Base-by-base conservation (phyloP, 2,113 vertebrate species). In the Oplegnathus fasciatus region DNA sequence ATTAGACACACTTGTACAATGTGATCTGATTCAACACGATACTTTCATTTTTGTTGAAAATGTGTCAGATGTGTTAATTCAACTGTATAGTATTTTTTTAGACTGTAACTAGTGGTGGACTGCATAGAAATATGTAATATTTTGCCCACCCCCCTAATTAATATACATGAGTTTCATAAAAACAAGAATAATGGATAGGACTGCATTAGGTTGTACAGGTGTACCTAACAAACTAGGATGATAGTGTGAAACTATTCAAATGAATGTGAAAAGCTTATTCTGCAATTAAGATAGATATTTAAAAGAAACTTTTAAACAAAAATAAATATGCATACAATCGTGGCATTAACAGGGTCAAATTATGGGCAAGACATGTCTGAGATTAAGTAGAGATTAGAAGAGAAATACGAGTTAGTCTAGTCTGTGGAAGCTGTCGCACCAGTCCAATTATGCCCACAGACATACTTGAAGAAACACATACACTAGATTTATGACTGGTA, bases 351-450 rank as follows among this genome's bases (percentile, higher is more conserved):
- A 52, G 15, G 26, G 72, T 7, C 26, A 46, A 50, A 64, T 5
- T 55, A 65, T 65, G 6, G 9, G 22, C 11, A 14, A 15, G 8
- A 37, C 22, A 50, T 22, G 40, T 37, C 55, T 34, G 58, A 55
- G 48, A 44, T 65, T 44, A 55, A 30, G 32, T 54, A 4, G 11
- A 1, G 5, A 32, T 34, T 3, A 37, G 24, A 10, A 18, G 5
- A 30, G 75, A 30, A 75, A 71, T 40, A 75, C 75, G 18, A 37
- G 78, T 79, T 69, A 9, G 28, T 54, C 66, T 42, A 0, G 74
- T 72, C 60, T 75, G 44, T 8, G 15, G 7, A 70, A 24, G 64
- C 3, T 22, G 70, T 54, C 60, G 44, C 18, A 58, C 76, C 40
- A 58, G 46, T 75, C 11, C 9, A 6, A 26, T n/a, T 28, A 66